Evolutionary conservation across 2,888 invertebrate genomes (phyloP).

Genomic region (Philopedon plagiatum): DNA sequence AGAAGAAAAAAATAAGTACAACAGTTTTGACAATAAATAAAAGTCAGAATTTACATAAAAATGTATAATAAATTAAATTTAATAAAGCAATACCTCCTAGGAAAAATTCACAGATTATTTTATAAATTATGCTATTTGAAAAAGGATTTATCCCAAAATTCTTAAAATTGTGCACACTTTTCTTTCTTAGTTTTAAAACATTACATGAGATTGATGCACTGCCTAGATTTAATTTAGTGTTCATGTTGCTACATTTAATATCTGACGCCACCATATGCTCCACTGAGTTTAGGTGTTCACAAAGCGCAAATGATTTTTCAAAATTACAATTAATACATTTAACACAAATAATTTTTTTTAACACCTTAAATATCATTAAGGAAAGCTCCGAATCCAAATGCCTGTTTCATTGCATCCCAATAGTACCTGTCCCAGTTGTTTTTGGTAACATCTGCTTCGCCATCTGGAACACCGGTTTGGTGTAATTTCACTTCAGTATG

Average conservation of each 20-base stretch:
- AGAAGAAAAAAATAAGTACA: background rate
- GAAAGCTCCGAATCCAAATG: constrained; percentile 90
- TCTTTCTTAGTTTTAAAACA: too few relatives aligned
- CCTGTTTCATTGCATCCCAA: constrained; percentile 93
- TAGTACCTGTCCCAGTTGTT: constrained; percentile 96
- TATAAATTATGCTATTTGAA: background rate
- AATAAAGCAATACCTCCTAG: constrained; percentile 4
- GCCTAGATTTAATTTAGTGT: too few relatives aligned
- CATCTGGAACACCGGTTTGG: constrained; percentile 88
- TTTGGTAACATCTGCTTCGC: constrained; percentile 83
- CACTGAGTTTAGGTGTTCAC: too few relatives aligned
- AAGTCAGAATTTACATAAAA: background rate
- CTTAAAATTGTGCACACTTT: background rate
- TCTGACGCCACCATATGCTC: too few relatives aligned
- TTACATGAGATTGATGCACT: too few relatives aligned
- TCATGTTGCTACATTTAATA: too few relatives aligned
- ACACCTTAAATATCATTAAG: constrained; percentile 58
- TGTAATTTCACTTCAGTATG: constrained; percentile 86
- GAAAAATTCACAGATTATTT: background rate
- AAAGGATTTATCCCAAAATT: background rate
- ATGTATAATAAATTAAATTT: background rate
- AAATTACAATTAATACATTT: background rate
- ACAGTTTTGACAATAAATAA: background rate
- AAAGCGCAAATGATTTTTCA: background rate
- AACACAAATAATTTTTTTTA: constrained; percentile 2